phyloP scores from a whole-genome alignment of 1,140 invertebrate species.

The Drosophila bocki region DNA sequence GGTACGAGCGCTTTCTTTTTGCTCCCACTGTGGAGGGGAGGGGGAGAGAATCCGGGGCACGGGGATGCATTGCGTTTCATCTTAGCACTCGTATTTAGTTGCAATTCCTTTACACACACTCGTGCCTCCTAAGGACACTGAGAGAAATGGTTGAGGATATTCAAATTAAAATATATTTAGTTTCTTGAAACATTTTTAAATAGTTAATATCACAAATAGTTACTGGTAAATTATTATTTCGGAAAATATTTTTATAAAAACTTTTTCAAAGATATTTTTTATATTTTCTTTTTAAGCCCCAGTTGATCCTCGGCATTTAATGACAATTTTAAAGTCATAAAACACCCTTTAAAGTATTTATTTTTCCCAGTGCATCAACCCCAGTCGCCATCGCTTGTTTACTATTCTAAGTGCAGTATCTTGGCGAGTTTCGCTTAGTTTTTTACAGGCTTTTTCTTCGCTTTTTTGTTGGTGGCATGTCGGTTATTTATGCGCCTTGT shows the following conservation, averaged over 20 bases:
- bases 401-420: conserved; percentile 77
- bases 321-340: background rate
- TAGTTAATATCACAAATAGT: too few species aligned
- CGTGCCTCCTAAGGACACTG: background rate
- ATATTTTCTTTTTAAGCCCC: too few species aligned
- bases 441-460: conserved; percentile 35
- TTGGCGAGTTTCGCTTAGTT: conserved; percentile 57
- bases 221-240: too few species aligned
- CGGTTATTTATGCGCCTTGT: conserved; percentile 81
- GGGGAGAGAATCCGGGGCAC: background rate
- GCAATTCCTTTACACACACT: conserved; percentile 58
- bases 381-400: conserved; percentile 55
- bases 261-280: too few species aligned
- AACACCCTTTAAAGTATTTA: too few species aligned
- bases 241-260: too few species aligned
- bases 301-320: background rate
- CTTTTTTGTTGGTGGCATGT: conserved; percentile 58
- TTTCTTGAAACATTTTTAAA: background rate
- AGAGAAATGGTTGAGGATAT: background rate
- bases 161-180: background rate
- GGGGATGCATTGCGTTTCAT: conserved; percentile 65
- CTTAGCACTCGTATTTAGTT: conserved; percentile 76
- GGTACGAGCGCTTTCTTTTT: conserved; percentile 80
- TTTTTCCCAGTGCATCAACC: conserved; percentile 3
- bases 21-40: conserved; percentile 37